Conservation (phyloP, 2,113 vertebrate species). For the Delphinapterus leucas region DNA sequence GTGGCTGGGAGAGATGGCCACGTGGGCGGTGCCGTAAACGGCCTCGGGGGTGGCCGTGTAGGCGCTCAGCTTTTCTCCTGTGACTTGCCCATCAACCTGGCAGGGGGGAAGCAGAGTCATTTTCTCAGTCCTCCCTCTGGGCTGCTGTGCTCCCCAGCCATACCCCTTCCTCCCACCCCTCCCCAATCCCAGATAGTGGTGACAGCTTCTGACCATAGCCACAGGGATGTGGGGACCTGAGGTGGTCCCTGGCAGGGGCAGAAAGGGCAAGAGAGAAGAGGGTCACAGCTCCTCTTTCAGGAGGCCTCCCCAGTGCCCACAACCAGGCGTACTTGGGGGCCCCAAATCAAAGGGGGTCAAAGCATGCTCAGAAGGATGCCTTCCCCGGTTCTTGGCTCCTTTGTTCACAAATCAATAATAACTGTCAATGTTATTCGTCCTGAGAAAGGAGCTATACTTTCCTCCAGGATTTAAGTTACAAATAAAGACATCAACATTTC, state of each 20-base stretch:
- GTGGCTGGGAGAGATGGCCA: conserved; percentile 90
- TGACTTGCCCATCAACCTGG: conserved; percentile 88
- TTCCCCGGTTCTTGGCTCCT: background rate
- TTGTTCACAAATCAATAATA: background rate
- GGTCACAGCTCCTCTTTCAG: accelerated
- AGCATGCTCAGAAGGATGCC: background rate
- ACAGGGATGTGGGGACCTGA: background rate
- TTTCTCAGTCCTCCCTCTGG: background rate
- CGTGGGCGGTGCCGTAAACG: conserved; percentile 91
- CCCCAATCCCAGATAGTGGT: background rate
- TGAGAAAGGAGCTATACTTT: background rate
- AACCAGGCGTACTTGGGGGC: background rate
- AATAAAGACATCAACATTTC: background rate
- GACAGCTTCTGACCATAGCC: background rate
- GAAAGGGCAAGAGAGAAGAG: background rate
- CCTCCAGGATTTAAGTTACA: background rate
- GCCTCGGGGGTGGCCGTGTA: conserved; percentile 93
- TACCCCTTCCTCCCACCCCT: background rate
- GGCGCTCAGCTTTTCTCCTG: conserved; percentile 89
- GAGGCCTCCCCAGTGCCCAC: background rate
- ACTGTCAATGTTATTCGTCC: background rate
- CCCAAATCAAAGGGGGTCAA: accelerated
- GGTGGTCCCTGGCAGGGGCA: background rate
- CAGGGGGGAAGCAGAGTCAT: background rate
- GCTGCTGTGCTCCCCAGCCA: background rate